A percentile compares a stretch with the other conserved stretches of the same genome.
phyloP scores from a whole-genome alignment of 2,113 vertebrate genomes.

The Hoplias malabaricus region DNA sequence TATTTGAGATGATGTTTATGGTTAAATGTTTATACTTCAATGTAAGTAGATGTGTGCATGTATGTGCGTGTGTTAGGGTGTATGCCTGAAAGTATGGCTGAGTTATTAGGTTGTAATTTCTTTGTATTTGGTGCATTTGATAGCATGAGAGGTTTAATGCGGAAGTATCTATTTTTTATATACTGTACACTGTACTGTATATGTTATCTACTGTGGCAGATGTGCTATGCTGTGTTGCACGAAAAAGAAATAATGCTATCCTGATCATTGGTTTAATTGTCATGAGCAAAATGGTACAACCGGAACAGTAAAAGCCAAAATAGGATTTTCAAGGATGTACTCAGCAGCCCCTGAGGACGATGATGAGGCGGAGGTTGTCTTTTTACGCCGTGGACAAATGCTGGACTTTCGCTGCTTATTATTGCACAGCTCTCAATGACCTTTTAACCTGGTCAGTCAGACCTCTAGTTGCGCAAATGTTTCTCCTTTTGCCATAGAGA shows the following conservation, averaged over 20 bases:
- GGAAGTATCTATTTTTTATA: conserved; percentile 20
- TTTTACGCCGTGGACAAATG: neutral
- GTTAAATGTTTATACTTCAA: neutral
- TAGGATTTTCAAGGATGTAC: neutral
- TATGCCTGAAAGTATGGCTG: neutral
- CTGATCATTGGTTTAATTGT: conserved; percentile 29
- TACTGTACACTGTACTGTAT: conserved; percentile 25
- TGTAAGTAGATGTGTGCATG: conserved; percentile 22
- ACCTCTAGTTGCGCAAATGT: neutral
- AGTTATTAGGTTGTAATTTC: neutral
- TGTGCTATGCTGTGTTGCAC: conserved; percentile 52
- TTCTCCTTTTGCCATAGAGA: neutral
- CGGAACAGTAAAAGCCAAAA: neutral
- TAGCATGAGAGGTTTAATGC: conserved; percentile 40
- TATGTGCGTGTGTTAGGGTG: neutral
- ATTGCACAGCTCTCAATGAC: neutral
- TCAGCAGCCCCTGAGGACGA: neutral
- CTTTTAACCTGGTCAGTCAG: neutral
- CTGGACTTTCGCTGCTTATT: neutral
- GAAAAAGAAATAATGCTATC: conserved; percentile 39
- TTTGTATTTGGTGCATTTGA: conserved; percentile 27
- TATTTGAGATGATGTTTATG: conserved; percentile 11
- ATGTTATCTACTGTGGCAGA: conserved; percentile 32
- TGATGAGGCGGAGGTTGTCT: neutral
- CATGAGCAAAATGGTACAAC: conserved; percentile 19